These are phyloP conservation scores for Temnothorax curvispinosus DNA, from an alignment of 1,140 invertebrate genomes.

Conservation along the genomic window DNA sequence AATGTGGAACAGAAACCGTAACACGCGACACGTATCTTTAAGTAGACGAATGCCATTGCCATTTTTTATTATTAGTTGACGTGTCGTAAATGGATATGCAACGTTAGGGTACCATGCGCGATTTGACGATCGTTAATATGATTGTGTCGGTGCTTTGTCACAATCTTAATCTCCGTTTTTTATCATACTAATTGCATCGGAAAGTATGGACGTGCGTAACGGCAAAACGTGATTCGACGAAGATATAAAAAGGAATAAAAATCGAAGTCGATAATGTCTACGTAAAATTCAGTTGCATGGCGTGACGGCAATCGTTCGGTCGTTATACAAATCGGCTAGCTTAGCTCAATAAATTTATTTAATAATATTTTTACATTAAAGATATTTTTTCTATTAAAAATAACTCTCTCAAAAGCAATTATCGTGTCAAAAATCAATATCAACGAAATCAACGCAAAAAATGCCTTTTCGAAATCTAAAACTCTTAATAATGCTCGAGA, in stretches of 20 bases:
- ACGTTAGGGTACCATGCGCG: neutral
- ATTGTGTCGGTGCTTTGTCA: neutral
- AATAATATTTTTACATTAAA: neutral
- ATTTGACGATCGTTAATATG: neutral
- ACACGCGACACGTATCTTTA: neutral
- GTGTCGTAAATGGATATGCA: constrained; percentile 21
- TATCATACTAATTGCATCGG: neutral
- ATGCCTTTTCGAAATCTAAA: constrained; percentile 37
- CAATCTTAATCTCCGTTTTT: constrained; percentile 7
- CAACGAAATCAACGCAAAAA: neutral
- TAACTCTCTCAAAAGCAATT: neutral
- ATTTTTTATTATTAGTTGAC: constrained; percentile 35
- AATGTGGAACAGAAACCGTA: neutral
- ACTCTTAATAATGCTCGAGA: neutral
- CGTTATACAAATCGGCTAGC: neutral
- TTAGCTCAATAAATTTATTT: neutral
- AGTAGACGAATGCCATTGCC: neutral
- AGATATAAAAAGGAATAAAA: neutral
- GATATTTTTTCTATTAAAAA: neutral
- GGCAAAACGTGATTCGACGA: neutral
- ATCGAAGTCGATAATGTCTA: neutral
- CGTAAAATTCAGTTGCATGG: neutral
- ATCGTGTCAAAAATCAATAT: neutral
- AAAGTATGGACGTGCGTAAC: neutral
- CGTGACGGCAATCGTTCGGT: neutral